phyloP scores from a whole-genome alignment of 2,113 vertebrate genomes.

The Columbina picui region DNA sequence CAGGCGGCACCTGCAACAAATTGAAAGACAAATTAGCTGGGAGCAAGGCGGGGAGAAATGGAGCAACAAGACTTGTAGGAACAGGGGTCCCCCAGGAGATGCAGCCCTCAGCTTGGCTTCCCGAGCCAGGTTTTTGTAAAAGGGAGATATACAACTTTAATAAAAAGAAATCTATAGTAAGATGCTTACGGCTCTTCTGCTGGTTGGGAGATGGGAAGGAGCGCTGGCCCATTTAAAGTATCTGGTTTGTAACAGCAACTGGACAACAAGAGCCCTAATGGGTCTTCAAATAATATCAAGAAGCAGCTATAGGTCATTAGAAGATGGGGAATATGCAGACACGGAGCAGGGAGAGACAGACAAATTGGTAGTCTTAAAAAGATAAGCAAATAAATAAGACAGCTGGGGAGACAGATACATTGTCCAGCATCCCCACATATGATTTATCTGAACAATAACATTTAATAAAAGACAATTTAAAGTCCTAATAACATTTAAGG shows the following conservation, averaged over 20 bases:
- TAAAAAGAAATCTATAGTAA: conserved; percentile 64
- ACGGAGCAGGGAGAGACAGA: conserved; percentile 4
- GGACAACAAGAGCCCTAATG: conserved; percentile 41
- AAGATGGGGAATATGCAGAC: conserved; percentile 12
- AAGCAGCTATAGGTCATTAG: conserved; percentile 45
- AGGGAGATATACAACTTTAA: conserved; percentile 70
- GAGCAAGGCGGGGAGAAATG: not conserved
- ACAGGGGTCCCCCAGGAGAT: conserved; percentile 32
- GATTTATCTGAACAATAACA: conserved; percentile 60
- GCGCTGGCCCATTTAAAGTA: not conserved
- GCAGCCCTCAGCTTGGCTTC: conserved; percentile 50
- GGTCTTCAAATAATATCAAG: conserved; percentile 51
- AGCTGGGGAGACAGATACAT: not conserved
- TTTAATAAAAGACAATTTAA: conserved; percentile 61
- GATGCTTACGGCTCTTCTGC: conserved; percentile 34
- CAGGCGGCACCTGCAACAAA: conserved; percentile 70
- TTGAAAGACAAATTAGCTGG: conserved; percentile 43
- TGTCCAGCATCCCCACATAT: conserved; percentile 26
- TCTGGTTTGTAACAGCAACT: conserved; percentile 19
- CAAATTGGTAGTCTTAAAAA: not conserved
- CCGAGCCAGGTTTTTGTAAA: conserved; percentile 1
- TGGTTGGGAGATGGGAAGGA: not conserved
- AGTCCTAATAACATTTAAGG: conserved; percentile 38
- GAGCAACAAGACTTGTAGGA: not conserved
- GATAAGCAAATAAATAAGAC: not conserved